Percentiles rank a stretch among this genome's conserved stretches.
These are phyloP conservation scores for Mus musculus DNA, from an alignment of 2,113 vertebrate genomes.

Conservation along the genomic window DNA sequence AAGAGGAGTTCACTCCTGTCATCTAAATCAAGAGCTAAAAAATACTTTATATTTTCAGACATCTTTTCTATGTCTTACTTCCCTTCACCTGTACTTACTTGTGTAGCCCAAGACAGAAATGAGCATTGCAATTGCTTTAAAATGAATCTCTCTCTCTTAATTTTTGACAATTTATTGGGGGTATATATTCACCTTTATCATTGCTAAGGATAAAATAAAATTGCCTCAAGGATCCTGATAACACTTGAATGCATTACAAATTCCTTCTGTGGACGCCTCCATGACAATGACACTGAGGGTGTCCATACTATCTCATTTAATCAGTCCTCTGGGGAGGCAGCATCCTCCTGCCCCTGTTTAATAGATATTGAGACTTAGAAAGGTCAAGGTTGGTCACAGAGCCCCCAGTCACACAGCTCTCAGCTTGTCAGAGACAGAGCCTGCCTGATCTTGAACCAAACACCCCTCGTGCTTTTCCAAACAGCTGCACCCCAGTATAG, in stretches of 20 bases:
- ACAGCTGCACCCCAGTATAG: fast-evolving
- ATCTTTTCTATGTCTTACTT: not conserved
- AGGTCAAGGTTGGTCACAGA: not conserved
- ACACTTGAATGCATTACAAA: not conserved
- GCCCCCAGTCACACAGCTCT: not conserved
- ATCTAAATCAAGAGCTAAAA: not conserved
- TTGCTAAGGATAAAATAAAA: not conserved
- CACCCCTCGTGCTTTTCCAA: not conserved
- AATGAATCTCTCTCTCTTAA: not conserved
- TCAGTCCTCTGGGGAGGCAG: too few relatives aligned
- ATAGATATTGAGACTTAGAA: not conserved
- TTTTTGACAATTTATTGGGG: not conserved
- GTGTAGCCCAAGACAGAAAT: not conserved
- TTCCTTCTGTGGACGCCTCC: not conserved
- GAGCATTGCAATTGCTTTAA: not conserved
- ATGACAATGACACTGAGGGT: not conserved
- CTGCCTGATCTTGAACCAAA: not conserved
- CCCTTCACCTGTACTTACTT: not conserved
- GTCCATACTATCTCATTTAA: not conserved
- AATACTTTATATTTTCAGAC: not conserved
- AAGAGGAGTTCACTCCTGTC: not conserved
- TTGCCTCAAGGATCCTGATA: not conserved
- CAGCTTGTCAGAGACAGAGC: not conserved
- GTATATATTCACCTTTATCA: not conserved
- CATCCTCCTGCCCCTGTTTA: fast-evolving